phyloP scores from a whole-genome alignment of 2,888 invertebrate species.

The Drosophila parthenogenetica region DNA sequence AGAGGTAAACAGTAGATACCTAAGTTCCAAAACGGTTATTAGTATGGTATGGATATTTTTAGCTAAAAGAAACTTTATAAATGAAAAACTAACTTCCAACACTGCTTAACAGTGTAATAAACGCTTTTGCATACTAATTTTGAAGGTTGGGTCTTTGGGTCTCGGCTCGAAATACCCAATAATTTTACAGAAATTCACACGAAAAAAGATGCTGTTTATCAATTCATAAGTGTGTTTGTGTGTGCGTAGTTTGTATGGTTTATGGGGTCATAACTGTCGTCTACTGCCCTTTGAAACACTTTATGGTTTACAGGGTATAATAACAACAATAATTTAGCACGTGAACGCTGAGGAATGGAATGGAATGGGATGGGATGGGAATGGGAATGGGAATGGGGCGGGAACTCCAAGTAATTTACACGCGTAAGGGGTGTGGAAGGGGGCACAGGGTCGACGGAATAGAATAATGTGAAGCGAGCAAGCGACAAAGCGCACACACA shows the following conservation, averaged over 20 bases:
- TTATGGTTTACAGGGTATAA: slow-evolving; percentile 27
- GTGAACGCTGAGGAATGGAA: slow-evolving; percentile 20
- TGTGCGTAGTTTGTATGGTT: not conserved
- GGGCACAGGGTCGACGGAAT: not conserved
- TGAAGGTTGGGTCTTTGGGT: not conserved
- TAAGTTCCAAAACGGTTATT: no score
- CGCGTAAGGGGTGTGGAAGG: not conserved
- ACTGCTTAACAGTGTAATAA: not conserved
- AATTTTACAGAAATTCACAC: not conserved
- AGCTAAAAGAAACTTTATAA: not conserved
- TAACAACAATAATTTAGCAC: slow-evolving; percentile 74
- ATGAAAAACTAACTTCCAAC: not conserved
- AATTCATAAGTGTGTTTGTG: not conserved
- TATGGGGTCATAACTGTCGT: not conserved
- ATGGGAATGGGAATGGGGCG: not conserved
- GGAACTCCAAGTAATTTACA: not conserved
- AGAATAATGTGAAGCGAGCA: not conserved
- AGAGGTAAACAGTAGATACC: no score
- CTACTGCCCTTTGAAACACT: not conserved
- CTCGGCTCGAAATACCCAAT: not conserved
- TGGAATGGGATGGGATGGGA: not conserved
- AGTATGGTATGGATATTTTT: not conserved
- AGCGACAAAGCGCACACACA: slow-evolving; percentile 18
- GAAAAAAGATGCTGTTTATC: not conserved
- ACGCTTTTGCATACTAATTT: not conserved